These are phyloP conservation scores for Zingel zingel DNA, from an alignment of 2,113 vertebrate genomes.

Conservation along the genomic window DNA sequence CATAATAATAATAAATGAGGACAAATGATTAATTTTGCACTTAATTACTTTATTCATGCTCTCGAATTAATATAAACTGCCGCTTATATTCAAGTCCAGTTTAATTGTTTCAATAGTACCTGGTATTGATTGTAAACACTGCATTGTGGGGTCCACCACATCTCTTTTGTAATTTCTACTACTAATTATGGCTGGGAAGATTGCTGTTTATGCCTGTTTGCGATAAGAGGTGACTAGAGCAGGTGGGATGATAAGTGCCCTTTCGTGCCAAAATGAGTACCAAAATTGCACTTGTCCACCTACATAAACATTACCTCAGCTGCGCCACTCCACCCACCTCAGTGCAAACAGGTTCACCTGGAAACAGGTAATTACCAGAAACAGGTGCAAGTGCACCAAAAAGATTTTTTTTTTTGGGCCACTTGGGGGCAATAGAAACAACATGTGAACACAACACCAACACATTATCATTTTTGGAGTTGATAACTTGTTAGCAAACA, in stretches of 20 bases:
- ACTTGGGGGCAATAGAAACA: not conserved
- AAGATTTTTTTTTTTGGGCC: too few relatives aligned
- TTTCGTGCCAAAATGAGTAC: not conserved
- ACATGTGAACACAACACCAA: not conserved
- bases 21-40: not conserved
- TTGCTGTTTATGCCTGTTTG: not conserved
- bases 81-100: not conserved
- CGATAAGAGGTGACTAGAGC: not conserved
- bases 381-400: not conserved
- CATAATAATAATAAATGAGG: too few relatives aligned
- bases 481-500: not conserved
- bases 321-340: not conserved
- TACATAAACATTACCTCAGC: conserved; percentile 17
- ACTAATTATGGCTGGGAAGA: not conserved
- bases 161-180: not conserved
- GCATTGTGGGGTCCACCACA: not conserved
- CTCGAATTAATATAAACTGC: not conserved
- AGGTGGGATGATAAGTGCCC: not conserved
- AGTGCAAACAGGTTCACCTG: not conserved
- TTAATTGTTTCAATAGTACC: not conserved
- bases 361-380: conserved; percentile 2
- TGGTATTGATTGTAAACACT: not conserved
- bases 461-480: not conserved
- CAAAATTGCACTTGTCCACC: not conserved
- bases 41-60: not conserved